Conservation (phyloP, 2,888 invertebrate genomes). For the Epirrhoe alternata region DNA sequence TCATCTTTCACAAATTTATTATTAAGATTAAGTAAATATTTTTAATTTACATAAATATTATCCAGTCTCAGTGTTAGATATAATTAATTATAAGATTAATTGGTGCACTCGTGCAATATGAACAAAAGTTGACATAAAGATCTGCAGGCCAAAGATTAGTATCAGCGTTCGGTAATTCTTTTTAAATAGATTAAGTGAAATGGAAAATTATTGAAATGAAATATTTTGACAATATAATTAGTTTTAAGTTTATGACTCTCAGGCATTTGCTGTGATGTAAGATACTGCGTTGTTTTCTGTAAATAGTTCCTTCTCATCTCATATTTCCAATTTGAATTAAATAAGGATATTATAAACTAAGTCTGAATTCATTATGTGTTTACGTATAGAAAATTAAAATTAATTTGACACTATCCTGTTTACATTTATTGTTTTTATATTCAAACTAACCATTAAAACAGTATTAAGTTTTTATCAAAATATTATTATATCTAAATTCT, state of each 20-base stretch:
- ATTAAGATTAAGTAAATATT: conserved; percentile 37
- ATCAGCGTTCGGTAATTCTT: conserved; percentile 56
- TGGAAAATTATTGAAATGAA: conserved; percentile 50
- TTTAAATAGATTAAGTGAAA: conserved; percentile 45
- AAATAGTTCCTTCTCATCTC: conserved; percentile 53
- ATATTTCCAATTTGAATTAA: conserved; percentile 32
- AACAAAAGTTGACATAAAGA: conserved; percentile 67
- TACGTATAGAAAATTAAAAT: neutral
- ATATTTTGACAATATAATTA: conserved; percentile 66
- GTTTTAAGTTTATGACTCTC: conserved; percentile 75
- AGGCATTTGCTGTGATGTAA: conserved; percentile 83
- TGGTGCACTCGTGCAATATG: conserved; percentile 68
- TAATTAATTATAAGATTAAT: conserved; percentile 46
- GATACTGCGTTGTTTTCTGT: conserved; percentile 60
- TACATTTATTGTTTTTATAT: neutral
- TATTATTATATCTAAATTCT: neutral
- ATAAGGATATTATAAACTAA: conserved; percentile 33
- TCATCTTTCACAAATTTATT: conserved; percentile 40
- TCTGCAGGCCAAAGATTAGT: conserved; percentile 84
- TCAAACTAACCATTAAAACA: neutral
- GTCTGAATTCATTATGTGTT: conserved; percentile 26
- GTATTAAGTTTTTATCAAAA: neutral
- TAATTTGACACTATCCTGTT: conserved; percentile 2
- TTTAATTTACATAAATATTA: conserved; percentile 34
- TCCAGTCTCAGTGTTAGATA: conserved; percentile 69